phyloP scores from a whole-genome alignment of 2,797 vertebrate genomes.

The Chloroceryle amazona region DNA sequence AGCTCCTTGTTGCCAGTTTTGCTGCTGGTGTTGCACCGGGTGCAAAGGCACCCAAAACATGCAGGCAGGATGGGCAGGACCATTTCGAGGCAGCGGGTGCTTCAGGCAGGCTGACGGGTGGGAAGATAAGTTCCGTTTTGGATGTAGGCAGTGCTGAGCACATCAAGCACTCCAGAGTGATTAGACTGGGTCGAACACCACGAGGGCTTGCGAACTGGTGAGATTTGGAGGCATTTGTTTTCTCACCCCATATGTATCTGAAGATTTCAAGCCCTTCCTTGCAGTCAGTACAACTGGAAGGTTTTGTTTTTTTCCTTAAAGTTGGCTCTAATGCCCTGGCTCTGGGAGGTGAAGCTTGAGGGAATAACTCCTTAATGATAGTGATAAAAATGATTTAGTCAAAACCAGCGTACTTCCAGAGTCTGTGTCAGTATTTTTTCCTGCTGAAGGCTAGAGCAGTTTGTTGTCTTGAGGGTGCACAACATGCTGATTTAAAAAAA shows the following conservation, averaged over 20 bases:
- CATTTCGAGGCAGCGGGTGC: rapidly evolving
- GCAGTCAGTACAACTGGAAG: background rate
- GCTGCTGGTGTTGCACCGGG: rapidly evolving
- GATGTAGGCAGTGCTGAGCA: background rate
- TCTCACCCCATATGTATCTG: background rate
- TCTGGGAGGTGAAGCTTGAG: background rate
- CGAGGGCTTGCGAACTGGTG: background rate
- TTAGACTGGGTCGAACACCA: background rate
- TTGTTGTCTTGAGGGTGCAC: background rate
- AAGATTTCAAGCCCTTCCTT: background rate
- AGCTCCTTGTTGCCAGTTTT: background rate
- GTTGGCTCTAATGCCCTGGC: background rate
- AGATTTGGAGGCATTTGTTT: background rate
- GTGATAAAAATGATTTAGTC: background rate
- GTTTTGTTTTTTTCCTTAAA: background rate
- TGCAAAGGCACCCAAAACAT: background rate
- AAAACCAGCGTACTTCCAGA: background rate
- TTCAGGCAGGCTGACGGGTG: background rate
- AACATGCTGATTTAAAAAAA: background rate
- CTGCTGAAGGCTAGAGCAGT: background rate
- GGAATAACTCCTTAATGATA: background rate
- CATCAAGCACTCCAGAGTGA: background rate
- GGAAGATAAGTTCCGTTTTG: background rate
- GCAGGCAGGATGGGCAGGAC: background rate
- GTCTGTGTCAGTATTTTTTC: background rate